These are phyloP conservation scores for Glareola pratincola DNA, from an alignment of 2,113 vertebrate genomes.

Conservation along the genomic window DNA sequence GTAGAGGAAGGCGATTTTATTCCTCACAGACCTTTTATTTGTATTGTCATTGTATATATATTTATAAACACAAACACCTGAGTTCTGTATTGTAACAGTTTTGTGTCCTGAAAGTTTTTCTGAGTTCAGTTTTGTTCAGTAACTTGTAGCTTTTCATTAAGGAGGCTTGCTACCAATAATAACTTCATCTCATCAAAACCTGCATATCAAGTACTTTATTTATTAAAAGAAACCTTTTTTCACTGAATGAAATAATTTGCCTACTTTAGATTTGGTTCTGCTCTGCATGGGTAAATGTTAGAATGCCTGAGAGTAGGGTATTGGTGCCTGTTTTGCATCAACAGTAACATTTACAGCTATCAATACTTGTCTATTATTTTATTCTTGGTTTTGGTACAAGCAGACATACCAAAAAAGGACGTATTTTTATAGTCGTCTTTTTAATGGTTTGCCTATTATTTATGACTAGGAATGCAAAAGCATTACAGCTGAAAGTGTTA, in stretches of 20 bases:
- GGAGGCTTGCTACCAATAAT: not conserved
- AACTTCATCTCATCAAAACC: constrained; percentile 23
- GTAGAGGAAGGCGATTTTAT: not conserved
- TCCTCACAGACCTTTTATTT: not conserved
- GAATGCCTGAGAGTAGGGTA: not conserved
- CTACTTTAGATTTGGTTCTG: not conserved
- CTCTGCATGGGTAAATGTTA: not conserved
- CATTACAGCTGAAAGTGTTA: not conserved
- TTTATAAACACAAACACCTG: constrained; percentile 17
- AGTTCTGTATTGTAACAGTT: not conserved
- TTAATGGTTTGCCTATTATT: not conserved
- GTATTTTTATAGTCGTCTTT: not conserved
- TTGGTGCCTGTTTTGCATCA: not conserved
- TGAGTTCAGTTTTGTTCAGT: not conserved
- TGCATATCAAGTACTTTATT: constrained; percentile 7
- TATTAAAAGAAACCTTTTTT: not conserved
- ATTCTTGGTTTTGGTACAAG: not conserved
- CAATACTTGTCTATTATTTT: not conserved
- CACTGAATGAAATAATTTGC: not conserved
- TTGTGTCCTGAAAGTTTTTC: not conserved
- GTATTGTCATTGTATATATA: constrained; percentile 3
- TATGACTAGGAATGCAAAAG: not conserved
- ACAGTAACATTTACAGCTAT: not conserved
- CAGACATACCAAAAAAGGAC: not conserved
- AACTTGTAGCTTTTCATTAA: not conserved